Percentiles rank a stretch among this genome's conserved stretches.
phyloP scores from a whole-genome alignment of 1,140 invertebrate species.

The Lasioglossum albipes region DNA sequence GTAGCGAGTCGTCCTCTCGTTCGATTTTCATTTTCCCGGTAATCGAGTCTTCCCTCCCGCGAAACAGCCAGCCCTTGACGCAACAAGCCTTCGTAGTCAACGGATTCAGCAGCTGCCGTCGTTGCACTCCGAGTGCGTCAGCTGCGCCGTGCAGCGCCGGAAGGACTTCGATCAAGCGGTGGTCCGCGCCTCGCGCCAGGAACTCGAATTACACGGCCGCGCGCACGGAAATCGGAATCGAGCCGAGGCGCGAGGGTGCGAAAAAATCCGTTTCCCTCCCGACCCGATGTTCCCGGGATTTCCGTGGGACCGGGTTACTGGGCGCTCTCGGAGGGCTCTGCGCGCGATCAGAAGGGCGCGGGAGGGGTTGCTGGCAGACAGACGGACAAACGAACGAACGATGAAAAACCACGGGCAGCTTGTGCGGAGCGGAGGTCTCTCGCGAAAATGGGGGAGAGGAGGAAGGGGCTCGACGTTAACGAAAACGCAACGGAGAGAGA shows the following conservation, averaged over 20 bases:
- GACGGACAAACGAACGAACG: too few relatives aligned
- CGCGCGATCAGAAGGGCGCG: too few relatives aligned
- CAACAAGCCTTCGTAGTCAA: slow-evolving; percentile 30
- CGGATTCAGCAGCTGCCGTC: background rate
- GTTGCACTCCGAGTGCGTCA: background rate
- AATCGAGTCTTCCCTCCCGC: slow-evolving; percentile 20
- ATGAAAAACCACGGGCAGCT: too few relatives aligned
- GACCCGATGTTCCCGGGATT: background rate
- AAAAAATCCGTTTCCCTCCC: background rate
- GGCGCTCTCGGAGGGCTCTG: too few relatives aligned
- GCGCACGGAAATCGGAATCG: slow-evolving; percentile 12
- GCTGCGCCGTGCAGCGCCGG: too few relatives aligned
- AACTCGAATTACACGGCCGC: slow-evolving; percentile 2
- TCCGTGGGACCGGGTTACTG: background rate
- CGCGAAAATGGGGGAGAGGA: too few relatives aligned
- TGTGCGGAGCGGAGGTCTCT: too few relatives aligned
- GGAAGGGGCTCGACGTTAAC: too few relatives aligned
- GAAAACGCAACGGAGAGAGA: too few relatives aligned
- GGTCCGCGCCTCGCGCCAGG: background rate
- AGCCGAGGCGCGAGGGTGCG: slow-evolving; percentile 4
- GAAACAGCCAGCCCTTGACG: slow-evolving; percentile 23
- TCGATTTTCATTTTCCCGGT: slow-evolving; percentile 24
- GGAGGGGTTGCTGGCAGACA: too few relatives aligned
- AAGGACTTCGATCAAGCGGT: slow-evolving; percentile 16
- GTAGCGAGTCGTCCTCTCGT: background rate